Base-by-base conservation (phyloP, 2,888 invertebrate genomes). In the Oscheius sp. region DNA sequence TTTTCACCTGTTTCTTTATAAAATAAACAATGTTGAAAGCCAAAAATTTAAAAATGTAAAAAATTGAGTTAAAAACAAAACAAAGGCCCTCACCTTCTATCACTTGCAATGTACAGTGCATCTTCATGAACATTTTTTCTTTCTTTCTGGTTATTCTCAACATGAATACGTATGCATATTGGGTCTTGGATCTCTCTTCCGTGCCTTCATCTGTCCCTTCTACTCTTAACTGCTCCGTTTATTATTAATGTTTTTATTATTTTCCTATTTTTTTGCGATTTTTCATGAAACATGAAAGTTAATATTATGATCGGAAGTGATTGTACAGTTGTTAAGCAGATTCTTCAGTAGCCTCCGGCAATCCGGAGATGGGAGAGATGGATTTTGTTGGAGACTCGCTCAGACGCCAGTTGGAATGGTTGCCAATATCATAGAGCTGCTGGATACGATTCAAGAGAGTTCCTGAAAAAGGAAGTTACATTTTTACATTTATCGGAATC, bases 101-200 rank as follows among this genome's bases (percentile, higher is more conserved):
- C n/a, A n/a, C n/a, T n/a, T n/a, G n/a, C n/a, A n/a, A n/a, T n/a
- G n/a, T n/a, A n/a, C n/a, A n/a, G 17, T 77, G 79, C 2, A 72
- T 76, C 32, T 62, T 77, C 14, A 67, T 79, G 30, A 74, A 79
- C 66, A 70, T 75, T 20, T 41, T 71, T 2, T 72, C 75, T 61
- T 73, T 79, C 22, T 22, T 68, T 2, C 70, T 77, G 26, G 77
- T 75, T 1, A 62, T 75, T 1, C 49, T 79, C 22, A 76, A 75
- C 67, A 72, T 73, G 71, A 75, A 76, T 69, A 75, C 79, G 12
- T 76, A 70, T 70, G 75, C 77, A 14, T 72, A 68, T 41, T 74
- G 74, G 61, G 57, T 75, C 2, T 74, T 75, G 68, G 71, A 69
- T 9, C 64, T 79, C 22, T 33, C 33, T 8, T n/a, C 54, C 17